Evolutionary conservation across 2,888 invertebrate genomes (phyloP), one percentile per base, ranked within the genome.

Genomic region (Crepidodera aurea): DNA sequence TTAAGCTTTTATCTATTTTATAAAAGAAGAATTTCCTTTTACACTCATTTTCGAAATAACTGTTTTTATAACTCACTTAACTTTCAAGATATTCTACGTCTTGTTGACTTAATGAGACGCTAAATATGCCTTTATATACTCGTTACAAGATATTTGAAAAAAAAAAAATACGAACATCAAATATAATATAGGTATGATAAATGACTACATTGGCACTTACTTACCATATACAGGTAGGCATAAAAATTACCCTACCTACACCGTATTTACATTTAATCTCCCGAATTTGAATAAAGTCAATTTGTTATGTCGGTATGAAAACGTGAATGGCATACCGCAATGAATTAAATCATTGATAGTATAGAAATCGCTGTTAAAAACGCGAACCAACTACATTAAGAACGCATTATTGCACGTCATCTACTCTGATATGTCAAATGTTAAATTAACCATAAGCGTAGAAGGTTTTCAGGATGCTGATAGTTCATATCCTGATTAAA

Each of bases 341-440:
- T 27, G 27, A 53, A 53, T 53, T 40, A 53, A 40, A 53, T 53
- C 53, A 53, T 29, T 53, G 53, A 40, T 42, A 53, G n/a, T 16
- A 40, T 32, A 40, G 7, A 42, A 53, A 40, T 40, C 40, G 27
- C 16, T 7, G 4, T 13, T 8, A 53, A 53, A 51, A 40, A 53
- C 16, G 27, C 27, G 16, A 27, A 10, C 42, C 18, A 53, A 51
- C 22, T 40, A 51, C 51, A 53, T 40, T 53, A 53, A 53, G 27
- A 53, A 40, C 27, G 27, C 40, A 40, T 53, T 53, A 53, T 15
- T 27, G 50, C 40, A 29, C 16, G 29, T 50, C 50, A 32, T 32
- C 40, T 18, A 16, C 40, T 18, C 18, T 34, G 34, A 34, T 34
- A 34, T 34, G 34, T 12, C 34, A 34, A 34, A 13, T 4, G 12